Percentiles rank a stretch among this genome's conserved stretches.
Conservation (phyloP, 2,888 invertebrate genomes). For the Arenicola marina region DNA sequence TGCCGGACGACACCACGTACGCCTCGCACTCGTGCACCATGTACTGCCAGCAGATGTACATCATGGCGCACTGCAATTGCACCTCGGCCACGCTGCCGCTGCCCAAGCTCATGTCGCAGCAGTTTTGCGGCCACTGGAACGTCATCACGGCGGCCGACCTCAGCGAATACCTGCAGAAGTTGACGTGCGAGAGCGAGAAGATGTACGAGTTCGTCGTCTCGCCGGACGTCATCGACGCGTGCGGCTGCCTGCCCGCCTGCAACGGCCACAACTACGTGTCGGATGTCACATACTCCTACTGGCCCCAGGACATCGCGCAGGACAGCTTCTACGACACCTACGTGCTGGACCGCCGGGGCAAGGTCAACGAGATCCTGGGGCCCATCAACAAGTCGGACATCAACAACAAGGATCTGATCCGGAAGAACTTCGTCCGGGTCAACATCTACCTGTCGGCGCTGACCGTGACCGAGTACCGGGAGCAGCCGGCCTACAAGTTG, state of each 20-base stretch:
- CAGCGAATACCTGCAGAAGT: slow-evolving; percentile 7
- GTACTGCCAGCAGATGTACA: slow-evolving; percentile 17
- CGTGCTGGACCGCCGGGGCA: slow-evolving; percentile 10
- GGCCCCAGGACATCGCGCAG: slow-evolving; percentile 16
- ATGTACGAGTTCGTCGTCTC: slow-evolving; percentile 7
- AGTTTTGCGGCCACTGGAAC: slow-evolving; percentile 16
- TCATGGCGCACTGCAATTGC: slow-evolving; percentile 13
- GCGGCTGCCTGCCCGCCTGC: slow-evolving; percentile 16
- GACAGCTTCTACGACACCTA: slow-evolving; percentile 12
- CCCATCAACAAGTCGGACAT: slow-evolving; percentile 6
- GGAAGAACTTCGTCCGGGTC: slow-evolving; percentile 17
- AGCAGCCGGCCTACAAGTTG: slow-evolving; percentile 9
- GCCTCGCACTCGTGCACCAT: slow-evolving; percentile 7
- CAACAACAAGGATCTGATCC: slow-evolving; percentile 11
- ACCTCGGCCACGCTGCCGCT: slow-evolving; percentile 11
- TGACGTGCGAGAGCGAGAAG: slow-evolving; percentile 11
- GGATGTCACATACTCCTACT: slow-evolving; percentile 18
- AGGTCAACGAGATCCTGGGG: slow-evolving; percentile 10
- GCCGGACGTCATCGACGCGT: background rate
- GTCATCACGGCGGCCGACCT: slow-evolving; percentile 1
- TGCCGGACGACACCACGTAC: slow-evolving; percentile 2
- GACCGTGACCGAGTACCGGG: slow-evolving; percentile 6
- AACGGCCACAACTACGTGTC: slow-evolving; percentile 3
- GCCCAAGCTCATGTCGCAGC: background rate
- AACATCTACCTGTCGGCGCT: slow-evolving; percentile 15